Evolutionary conservation across 2,113 vertebrate species (phyloP), one percentile per base, ranked within the genome.

Genomic region (Callaeas wilsoni): DNA sequence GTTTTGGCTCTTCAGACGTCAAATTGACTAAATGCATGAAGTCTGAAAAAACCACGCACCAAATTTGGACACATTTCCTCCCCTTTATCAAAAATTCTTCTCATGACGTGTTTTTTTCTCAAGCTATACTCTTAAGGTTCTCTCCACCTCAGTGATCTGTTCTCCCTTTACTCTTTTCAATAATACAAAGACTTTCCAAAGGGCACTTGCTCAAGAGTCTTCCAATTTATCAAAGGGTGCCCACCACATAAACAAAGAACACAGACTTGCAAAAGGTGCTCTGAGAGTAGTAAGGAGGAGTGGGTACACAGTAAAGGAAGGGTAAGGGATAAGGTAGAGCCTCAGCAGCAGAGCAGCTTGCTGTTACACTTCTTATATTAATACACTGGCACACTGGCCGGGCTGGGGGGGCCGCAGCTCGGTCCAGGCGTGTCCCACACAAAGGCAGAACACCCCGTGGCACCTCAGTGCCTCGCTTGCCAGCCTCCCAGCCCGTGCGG

Each of bases 51-150:
- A 16, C 2, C 8, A 32, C 2, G 4, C 13, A 44, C 39, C 29
- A 30, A 41, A 73, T 56, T 53, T 57, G 73, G 49, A 69, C 16
- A 49, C 10, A 19, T 35, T 89, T 84, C 27, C 39, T 81, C 73
- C 15, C 44, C 9, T 53, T 76, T 53, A 49, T 62, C 9, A 73
- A 69, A 83, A 86, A 74, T 11, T 13, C 22, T 52, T 75, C 22
- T 71, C 9, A 11, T 29, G 0, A 39, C 2, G 0, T 42, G 4
- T 1, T 8, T 27, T 69, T 71, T 55, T 39, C n/a, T 74, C 47
- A 49, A 44, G 59, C 6, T 79, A 6, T n/a, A 39, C 37, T 82
- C 60, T 64, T 18, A 14, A 75, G 18, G 30, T 25, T 94, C 88
- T 37, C 12, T 32, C 25, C 39, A 65, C 22, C n/a, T 79, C 7